phyloP scores from a whole-genome alignment of 2,888 invertebrate species.

The Drosophila setosimentum region DNA sequence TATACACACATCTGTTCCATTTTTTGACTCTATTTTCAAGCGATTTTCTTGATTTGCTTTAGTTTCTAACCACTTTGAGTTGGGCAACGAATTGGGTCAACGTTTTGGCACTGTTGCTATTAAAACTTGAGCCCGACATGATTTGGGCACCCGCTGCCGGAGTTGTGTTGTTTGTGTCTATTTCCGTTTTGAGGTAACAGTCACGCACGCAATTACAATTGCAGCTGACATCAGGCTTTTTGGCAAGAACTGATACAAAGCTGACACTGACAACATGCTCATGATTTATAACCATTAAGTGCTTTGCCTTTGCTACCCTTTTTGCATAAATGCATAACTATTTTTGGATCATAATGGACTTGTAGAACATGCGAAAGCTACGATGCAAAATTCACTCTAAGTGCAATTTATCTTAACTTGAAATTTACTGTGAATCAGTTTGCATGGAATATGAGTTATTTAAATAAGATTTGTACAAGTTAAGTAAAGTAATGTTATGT shows the following conservation, averaged over 20 bases:
- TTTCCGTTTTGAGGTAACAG: conserved; percentile 52
- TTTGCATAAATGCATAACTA: not conserved
- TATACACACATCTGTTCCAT: not conserved
- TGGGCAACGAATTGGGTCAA: conserved; percentile 66
- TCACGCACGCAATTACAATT: conserved; percentile 52
- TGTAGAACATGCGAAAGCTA: not conserved
- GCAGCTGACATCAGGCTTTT: conserved; percentile 30
- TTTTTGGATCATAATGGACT: not conserved
- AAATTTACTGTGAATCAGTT: not conserved
- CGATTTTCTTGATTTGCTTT: conserved; percentile 7
- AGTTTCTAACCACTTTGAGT: conserved; percentile 49
- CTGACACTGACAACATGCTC: conserved; percentile 29
- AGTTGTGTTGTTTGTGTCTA: conserved; percentile 44
- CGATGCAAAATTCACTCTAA: not conserved
- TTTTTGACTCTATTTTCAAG: not conserved
- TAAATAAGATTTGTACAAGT: not conserved
- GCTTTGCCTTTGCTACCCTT: not conserved
- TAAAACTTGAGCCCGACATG: conserved; percentile 56
- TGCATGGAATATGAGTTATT: not conserved
- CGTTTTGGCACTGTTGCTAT: conserved; percentile 49
- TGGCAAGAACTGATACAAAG: conserved; percentile 39
- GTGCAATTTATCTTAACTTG: not conserved
- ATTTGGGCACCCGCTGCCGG: conserved; percentile 47
- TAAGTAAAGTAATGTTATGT: too few species aligned
- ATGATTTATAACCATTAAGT: conserved; percentile 26